These are phyloP conservation scores for Teleogryllus occipitalis DNA, from an alignment of 1,140 invertebrate genomes.

Conservation along the genomic window DNA sequence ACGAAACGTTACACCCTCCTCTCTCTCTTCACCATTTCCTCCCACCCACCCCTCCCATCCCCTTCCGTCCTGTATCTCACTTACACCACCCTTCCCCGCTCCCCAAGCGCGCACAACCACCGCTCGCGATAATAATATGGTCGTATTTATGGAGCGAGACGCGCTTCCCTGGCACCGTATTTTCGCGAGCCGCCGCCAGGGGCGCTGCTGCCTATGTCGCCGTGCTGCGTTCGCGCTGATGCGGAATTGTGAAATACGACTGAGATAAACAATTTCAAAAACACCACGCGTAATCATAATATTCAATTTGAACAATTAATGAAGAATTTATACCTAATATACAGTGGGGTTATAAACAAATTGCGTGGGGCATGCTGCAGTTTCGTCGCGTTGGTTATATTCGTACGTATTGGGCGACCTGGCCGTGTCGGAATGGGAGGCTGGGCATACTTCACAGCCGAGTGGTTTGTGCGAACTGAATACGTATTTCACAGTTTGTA, in stretches of 20 bases:
- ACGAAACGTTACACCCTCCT: no score
- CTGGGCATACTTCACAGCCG: no score
- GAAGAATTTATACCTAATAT: constrained; percentile 6
- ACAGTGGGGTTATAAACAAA: background rate
- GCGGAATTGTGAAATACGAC: background rate
- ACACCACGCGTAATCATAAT: background rate
- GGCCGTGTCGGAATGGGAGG: no score
- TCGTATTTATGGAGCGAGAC: background rate
- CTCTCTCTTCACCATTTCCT: no score
- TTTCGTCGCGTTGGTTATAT: background rate
- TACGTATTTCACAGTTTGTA: no score
- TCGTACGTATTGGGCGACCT: no score
- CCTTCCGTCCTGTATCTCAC: background rate
- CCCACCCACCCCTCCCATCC: no score
- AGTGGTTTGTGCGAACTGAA: no score
- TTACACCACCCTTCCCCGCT: background rate
- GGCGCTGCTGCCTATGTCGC: background rate
- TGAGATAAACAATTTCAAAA: constrained; percentile 1
- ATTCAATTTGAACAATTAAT: constrained; percentile 6
- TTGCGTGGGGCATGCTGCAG: background rate
- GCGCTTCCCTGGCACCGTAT: no score
- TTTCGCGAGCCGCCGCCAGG: no score
- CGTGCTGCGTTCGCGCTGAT: no score
- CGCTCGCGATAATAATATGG: background rate
- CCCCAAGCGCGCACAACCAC: background rate